Conservation (phyloP, 2,113 vertebrate species). For the Corvus cornix region DNA sequence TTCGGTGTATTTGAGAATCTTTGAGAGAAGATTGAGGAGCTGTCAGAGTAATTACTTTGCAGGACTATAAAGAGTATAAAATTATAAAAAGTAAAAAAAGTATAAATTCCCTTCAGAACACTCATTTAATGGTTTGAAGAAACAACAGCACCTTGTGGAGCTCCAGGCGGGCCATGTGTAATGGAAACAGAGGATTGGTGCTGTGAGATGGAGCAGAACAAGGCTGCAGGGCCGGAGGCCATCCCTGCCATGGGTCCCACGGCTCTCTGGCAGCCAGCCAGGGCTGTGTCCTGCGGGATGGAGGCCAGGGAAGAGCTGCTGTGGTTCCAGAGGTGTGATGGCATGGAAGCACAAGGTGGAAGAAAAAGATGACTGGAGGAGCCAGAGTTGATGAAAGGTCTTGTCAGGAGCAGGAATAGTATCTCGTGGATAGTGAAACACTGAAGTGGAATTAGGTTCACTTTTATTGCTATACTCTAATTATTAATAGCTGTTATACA, state of each 20-base stretch:
- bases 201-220: not conserved
- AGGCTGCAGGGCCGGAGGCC: not conserved
- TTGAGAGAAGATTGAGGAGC: not conserved
- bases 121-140: not conserved
- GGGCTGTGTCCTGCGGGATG: rapidly evolving
- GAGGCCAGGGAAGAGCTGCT: not conserved
- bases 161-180: not conserved
- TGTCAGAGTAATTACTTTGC: not conserved
- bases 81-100: not conserved
- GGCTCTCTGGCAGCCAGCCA: not conserved
- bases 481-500: not conserved
- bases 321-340: not conserved
- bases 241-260: too few relatives aligned
- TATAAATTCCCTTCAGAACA: not conserved
- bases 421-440: not conserved
- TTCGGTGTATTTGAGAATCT: not conserved
- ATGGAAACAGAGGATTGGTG: not conserved
- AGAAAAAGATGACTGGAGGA: not conserved
- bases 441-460: not conserved
- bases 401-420: not conserved
- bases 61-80: too few relatives aligned
- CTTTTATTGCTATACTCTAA: not conserved
- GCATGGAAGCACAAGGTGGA: not conserved
- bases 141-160: not conserved
- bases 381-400: not conserved